Evolutionary conservation across 2,113 vertebrate species (phyloP).

Genomic region (Chloroceryle aenea): DNA sequence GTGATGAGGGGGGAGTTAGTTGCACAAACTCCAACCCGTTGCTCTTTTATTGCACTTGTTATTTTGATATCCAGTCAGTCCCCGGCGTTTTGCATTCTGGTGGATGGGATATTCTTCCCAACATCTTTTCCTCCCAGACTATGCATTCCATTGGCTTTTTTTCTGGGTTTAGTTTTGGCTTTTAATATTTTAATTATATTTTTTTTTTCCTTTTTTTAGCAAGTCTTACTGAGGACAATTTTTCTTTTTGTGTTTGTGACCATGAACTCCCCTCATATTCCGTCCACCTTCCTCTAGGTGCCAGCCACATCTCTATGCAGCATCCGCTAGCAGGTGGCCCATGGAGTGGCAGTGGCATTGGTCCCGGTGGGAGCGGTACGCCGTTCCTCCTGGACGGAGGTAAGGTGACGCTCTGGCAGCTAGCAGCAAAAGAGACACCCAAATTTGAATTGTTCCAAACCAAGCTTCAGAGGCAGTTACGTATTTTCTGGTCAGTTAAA

Average conservation of each 20-base stretch:
- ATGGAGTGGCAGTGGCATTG: constrained; percentile 71
- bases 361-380: constrained; percentile 68
- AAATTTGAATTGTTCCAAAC: not conserved
- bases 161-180: not conserved
- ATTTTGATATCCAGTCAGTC: not conserved
- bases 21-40: not conserved
- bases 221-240: not conserved
- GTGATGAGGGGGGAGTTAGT: not conserved
- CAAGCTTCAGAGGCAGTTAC: not conserved
- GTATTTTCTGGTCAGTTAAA: not conserved
- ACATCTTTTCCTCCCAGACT: not conserved
- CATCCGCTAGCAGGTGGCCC: constrained; percentile 66
- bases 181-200: not conserved
- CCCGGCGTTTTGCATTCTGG: not conserved
- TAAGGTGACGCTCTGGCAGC: constrained; percentile 70
- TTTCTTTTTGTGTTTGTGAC: constrained; percentile 12
- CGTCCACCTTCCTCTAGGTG: constrained; percentile 76
- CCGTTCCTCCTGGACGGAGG: constrained; percentile 79
- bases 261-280: constrained; percentile 46
- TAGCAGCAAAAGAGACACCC: constrained; percentile 12
- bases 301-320: constrained; percentile 69
- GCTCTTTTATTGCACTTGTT: not conserved
- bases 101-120: not conserved
- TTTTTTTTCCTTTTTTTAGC: not conserved
- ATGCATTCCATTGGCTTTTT: not conserved